Base-by-base conservation (phyloP, 2,797 vertebrate species). In the Cuculus canorus region DNA sequence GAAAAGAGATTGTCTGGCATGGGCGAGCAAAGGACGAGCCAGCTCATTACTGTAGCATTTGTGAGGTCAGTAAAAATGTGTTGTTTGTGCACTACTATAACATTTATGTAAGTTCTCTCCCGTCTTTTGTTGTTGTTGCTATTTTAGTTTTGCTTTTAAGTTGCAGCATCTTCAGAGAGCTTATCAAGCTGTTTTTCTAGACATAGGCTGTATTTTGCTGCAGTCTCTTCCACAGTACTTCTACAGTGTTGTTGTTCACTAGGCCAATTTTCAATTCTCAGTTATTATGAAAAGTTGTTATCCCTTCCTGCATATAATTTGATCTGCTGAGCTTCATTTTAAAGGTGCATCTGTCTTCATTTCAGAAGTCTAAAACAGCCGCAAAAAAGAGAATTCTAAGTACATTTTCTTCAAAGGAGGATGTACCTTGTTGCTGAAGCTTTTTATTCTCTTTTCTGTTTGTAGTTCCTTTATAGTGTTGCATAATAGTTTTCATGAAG, bases 21-120 rank as follows among this genome's bases (percentile, higher is more conserved):
- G 99, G 99, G 54, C 98, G 98, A 96, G 98, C 98, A 81, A 98
- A 98, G 97, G 99, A 99, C 24, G 99, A 99, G 96, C 99, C 99
- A 53, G 99, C 99, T 24, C 99, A 99, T 97, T 99, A 99, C 96
- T 99, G 99, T 98, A 99, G 98, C 98, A 98, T 99, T 97, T 99
- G 99, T 97, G 99, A 99, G 97, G 99, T 99, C 97, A 98, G 97
- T 97, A 68, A 71, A 88, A 97, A 85, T 12, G 10, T 35, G 1
- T 78, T 71, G 43, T 33, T 79, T 82, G 68, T 52, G 43, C 76
- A 19, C 23, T 84, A 10, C 47, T 70, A 3, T 25, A 45, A n/a
- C 63, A 54, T 6, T 61, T 56, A 48, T 32, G 85, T 50, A 25
- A 43, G 69, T 82, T 68, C 60, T 82, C 7, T 30, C 39, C 7